Evolutionary conservation across 2,797 vertebrate genomes (phyloP).

Genomic region (Meda fulgida): DNA sequence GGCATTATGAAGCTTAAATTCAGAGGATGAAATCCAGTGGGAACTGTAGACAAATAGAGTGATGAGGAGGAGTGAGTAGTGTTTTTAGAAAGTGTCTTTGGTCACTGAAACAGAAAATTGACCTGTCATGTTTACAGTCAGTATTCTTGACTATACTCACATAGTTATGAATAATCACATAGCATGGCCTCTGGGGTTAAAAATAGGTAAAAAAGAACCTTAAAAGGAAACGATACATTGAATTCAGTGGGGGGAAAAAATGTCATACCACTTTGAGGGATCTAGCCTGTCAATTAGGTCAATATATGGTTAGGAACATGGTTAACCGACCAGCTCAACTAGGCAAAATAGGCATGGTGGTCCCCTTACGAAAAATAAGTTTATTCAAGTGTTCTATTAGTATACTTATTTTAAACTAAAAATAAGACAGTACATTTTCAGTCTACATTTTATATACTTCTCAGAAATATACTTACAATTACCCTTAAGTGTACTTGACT

Average conservation of each 20-base stretch:
- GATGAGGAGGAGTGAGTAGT: neutral
- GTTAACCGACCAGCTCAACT: neutral
- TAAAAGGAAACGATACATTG: neutral
- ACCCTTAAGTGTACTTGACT: too few relatives aligned
- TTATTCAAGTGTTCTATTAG: too few relatives aligned
- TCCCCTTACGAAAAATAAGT: too few relatives aligned
- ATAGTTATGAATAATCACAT: neutral
- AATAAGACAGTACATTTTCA: too few relatives aligned
- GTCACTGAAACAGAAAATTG: neutral
- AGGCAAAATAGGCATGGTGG: neutral
- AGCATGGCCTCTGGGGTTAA: neutral
- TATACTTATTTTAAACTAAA: too few relatives aligned
- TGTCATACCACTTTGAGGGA: neutral
- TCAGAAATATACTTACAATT: too few relatives aligned
- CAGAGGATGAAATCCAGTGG: too few relatives aligned
- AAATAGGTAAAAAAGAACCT: too few relatives aligned
- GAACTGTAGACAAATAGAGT: neutral
- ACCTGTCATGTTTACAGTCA: constrained; percentile 14
- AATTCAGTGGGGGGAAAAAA: neutral
- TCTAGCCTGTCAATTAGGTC: neutral
- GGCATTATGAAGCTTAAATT: too few relatives aligned
- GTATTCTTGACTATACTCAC: neutral
- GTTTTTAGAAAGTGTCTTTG: neutral
- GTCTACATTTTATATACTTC: too few relatives aligned
- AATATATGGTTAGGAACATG: neutral